Percentiles rank a stretch among this genome's conserved stretches.
Evolutionary conservation across 2,113 vertebrate genomes (phyloP).

Genomic region (Myrmecobius fasciatus): DNA sequence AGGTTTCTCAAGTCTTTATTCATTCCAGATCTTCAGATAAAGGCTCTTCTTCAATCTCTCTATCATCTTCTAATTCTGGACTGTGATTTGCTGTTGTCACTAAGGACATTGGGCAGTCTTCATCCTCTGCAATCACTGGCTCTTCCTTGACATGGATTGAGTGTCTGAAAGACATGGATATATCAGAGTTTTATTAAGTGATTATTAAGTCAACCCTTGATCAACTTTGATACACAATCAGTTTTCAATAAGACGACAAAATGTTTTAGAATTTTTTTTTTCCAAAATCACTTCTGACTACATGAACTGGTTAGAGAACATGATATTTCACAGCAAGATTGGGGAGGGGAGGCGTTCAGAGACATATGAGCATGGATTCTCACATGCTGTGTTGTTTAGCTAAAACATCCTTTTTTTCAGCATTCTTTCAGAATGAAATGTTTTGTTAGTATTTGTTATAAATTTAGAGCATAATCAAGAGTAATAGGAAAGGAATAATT

Average conservation of each 20-base stretch:
- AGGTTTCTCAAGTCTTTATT: constrained; percentile 87
- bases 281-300: constrained; percentile 52
- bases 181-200: constrained; percentile 46
- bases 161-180: constrained; percentile 87
- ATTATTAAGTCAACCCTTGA: constrained; percentile 30
- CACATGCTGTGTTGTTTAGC: constrained; percentile 80
- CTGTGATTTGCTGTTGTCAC: constrained; percentile 99
- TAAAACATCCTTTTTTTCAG: constrained; percentile 73
- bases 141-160: constrained; percentile 98
- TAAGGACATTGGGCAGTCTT: constrained; percentile 98
- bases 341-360: constrained; percentile 43
- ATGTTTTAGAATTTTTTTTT: constrained; percentile 30
- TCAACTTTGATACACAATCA: constrained; percentile 46
- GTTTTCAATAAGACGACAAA: constrained; percentile 55
- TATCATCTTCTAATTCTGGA: constrained; percentile 98
- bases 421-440: constrained; percentile 78
- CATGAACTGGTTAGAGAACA: constrained; percentile 65
- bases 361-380: constrained; percentile 74
- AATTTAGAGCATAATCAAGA: constrained; percentile 51
- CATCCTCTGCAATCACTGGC: constrained; percentile 97
- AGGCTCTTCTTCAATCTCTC: constrained; percentile 99
- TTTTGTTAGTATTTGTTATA: constrained; percentile 82
- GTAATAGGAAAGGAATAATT: constrained; percentile 57
- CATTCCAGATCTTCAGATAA: constrained; percentile 99
- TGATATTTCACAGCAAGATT: constrained; percentile 62